These are phyloP conservation scores for Ochropacha duplaris DNA, from an alignment of 2,888 invertebrate genomes.

Conservation along the genomic window DNA sequence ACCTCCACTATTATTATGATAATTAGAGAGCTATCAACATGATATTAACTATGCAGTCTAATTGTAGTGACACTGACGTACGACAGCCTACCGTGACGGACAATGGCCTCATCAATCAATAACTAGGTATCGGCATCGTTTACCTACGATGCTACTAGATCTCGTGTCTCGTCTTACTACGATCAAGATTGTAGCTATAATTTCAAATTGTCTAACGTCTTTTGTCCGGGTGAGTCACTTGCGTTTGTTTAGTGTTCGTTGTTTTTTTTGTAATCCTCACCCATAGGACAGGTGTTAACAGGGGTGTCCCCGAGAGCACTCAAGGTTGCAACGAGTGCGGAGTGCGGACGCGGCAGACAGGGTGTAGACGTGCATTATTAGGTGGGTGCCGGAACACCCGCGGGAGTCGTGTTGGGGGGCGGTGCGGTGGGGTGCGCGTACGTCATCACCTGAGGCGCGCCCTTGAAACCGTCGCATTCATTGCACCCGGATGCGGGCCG, in stretches of 20 bases:
- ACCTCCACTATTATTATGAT: conserved; percentile 79
- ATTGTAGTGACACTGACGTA: conserved; percentile 35
- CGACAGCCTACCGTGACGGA: conserved; percentile 15
- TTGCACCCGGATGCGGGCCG: conserved; percentile 81
- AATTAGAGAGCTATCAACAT: conserved; percentile 76
- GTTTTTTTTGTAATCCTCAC: conserved; percentile 27
- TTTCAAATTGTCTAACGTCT: conserved; percentile 11
- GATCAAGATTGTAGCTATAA: neutral
- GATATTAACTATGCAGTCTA: conserved; percentile 54
- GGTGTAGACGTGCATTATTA: conserved; percentile 83
- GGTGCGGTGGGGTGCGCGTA: conserved; percentile 75
- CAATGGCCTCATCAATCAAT: conserved; percentile 11
- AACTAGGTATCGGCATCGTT: conserved; percentile 4
- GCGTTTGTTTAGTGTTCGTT: conserved; percentile 14
- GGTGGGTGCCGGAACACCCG: conserved; percentile 81
- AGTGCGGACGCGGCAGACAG: conserved; percentile 80
- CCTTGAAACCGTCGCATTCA: conserved; percentile 83
- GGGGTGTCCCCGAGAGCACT: conserved; percentile 65
- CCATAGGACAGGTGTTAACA: conserved; percentile 40
- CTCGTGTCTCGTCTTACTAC: neutral
- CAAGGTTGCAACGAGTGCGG: conserved; percentile 80
- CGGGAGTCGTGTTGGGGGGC: conserved; percentile 62
- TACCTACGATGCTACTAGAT: neutral
- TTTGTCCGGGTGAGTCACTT: conserved; percentile 9
- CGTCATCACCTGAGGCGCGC: conserved; percentile 83